Conservation (phyloP, 1,140 invertebrate genomes). For the Drosophila nikananu region DNA sequence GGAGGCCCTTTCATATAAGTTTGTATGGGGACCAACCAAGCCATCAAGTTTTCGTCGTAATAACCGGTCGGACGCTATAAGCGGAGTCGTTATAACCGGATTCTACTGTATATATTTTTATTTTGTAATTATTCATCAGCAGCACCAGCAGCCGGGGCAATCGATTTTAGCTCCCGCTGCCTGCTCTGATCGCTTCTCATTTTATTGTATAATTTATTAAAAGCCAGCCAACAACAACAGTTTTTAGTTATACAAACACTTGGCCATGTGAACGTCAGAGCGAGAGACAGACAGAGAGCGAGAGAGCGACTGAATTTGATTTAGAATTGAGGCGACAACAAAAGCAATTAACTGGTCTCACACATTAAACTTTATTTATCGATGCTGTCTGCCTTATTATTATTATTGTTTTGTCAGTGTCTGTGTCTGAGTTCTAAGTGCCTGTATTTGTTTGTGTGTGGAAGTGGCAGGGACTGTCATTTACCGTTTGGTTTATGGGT, state of each 20-base stretch:
- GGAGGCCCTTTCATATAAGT: no score
- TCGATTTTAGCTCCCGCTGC: slow-evolving; percentile 62
- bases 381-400: slow-evolving; percentile 60
- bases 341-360: slow-evolving; percentile 71
- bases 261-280: slow-evolving; percentile 46
- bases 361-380: slow-evolving; percentile 77
- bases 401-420: slow-evolving; percentile 18
- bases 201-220: slow-evolving; percentile 83
- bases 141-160: slow-evolving; percentile 43
- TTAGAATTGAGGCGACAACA: slow-evolving; percentile 68
- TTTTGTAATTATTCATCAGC: slow-evolving; percentile 80
- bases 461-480: slow-evolving; percentile 37
- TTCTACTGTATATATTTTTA: slow-evolving; percentile 52
- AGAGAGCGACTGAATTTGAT: slow-evolving; percentile 55
- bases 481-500: slow-evolving; percentile 46
- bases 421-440: slow-evolving; percentile 13
- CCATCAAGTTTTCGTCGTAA: no score
- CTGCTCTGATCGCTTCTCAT: slow-evolving; percentile 62
- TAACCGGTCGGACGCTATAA: no score
- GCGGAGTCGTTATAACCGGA: no score
- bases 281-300: slow-evolving; percentile 5
- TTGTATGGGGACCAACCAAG: no score
- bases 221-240: slow-evolving; percentile 56
- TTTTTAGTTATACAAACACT: slow-evolving; percentile 77
- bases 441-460: slow-evolving; percentile 38